Conservation (phyloP, 2,888 invertebrate genomes). For the Nemapogon koenigi region DNA sequence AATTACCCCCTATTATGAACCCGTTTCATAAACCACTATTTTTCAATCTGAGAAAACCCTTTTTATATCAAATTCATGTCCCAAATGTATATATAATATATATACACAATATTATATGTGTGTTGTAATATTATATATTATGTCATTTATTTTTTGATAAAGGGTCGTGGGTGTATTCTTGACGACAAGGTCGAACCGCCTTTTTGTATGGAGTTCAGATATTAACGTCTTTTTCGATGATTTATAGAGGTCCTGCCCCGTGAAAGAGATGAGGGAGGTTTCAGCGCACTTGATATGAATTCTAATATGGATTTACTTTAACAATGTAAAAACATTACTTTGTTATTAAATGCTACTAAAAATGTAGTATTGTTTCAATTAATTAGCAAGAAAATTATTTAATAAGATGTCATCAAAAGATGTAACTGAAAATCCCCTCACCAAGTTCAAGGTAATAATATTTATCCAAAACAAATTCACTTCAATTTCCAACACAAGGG, state of each 20-base stretch:
- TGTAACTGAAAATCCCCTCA: not conserved
- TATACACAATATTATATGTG: no score
- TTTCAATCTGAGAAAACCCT: no score
- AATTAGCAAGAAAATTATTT: not conserved
- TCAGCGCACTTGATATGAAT: constrained; percentile 44
- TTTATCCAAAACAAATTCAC: constrained; percentile 30
- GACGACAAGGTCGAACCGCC: constrained; percentile 29
- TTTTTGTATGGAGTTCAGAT: constrained; percentile 40
- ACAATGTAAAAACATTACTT: no score
- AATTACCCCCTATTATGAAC: no score
- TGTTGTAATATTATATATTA: no score
- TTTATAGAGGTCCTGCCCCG: constrained; percentile 45
- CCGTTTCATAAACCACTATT: no score
- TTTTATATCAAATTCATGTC: no score
- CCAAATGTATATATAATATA: no score
- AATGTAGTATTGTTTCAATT: not conserved
- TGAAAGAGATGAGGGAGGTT: constrained; percentile 45
- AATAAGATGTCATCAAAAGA: not conserved
- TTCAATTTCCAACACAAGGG: constrained; percentile 28
- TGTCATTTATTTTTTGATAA: no score
- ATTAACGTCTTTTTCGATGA: constrained; percentile 46
- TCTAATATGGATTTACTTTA: constrained; percentile 44
- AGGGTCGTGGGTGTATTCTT: constrained; percentile 8
- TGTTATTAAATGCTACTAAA: not conserved
- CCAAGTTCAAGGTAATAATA: constrained; percentile 14